phyloP scores from a whole-genome alignment of 2,797 vertebrate species.

The Aselliscus stoliczkanus region DNA sequence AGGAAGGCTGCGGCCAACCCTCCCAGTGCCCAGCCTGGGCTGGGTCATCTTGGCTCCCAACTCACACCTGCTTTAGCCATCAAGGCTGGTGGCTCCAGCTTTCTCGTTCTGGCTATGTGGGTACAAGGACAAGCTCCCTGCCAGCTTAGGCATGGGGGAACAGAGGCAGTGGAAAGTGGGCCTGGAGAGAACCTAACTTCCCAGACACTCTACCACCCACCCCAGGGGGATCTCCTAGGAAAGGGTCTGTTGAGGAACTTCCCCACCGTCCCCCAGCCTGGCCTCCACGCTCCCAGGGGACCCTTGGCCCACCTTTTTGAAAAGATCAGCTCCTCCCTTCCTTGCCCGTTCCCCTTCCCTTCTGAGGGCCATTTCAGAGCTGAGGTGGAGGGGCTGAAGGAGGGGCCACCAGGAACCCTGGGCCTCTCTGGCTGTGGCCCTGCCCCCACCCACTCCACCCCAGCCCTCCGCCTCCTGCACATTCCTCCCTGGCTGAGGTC shows the following conservation, averaged over 20 bases:
- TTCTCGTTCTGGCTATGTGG: conserved; percentile 1
- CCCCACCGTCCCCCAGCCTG: neutral
- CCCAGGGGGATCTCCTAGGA: neutral
- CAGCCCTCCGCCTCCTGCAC: conserved; percentile 64
- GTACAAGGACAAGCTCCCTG: neutral
- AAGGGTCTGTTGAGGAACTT: neutral
- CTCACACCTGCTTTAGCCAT: conserved; percentile 80
- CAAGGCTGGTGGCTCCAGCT: conserved; percentile 38
- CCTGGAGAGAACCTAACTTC: neutral
- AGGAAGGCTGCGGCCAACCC: neutral
- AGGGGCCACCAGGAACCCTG: conserved; percentile 25
- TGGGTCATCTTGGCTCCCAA: neutral
- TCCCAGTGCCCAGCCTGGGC: neutral
- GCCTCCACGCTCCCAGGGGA: neutral
- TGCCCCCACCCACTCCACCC: conserved; percentile 34
- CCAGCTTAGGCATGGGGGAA: neutral
- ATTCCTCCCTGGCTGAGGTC: conserved; percentile 75
- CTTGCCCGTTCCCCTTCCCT: conserved; percentile 48
- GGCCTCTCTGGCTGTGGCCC: conserved; percentile 53
- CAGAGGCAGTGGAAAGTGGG: neutral
- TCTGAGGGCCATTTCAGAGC: conserved; percentile 50
- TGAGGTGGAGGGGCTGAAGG: conserved; percentile 46
- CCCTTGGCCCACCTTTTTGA: conserved; percentile 58
- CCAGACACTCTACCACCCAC: neutral
- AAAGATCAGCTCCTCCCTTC: conserved; percentile 47